phyloP scores from a whole-genome alignment of 2,888 invertebrate species.

The Macropis europaea region DNA sequence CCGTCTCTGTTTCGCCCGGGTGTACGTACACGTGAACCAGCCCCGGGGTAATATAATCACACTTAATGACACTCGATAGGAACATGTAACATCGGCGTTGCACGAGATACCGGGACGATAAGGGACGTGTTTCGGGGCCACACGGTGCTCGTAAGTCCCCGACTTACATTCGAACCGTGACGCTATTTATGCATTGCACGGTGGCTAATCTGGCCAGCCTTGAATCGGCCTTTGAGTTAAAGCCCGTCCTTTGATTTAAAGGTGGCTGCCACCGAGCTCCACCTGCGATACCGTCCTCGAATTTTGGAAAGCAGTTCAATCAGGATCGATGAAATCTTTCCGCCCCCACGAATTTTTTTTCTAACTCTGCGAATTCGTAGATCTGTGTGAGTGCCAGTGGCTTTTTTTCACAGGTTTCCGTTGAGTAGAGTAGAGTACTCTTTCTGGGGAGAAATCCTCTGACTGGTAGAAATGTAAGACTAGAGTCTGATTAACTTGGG shows the following conservation, averaged over 20 bases:
- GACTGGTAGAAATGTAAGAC: too few species aligned
- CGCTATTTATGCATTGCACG: constrained; percentile 50
- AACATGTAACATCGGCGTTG: constrained; percentile 71
- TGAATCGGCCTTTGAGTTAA: constrained; percentile 45
- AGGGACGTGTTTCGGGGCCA: constrained; percentile 60
- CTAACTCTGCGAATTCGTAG: too few species aligned
- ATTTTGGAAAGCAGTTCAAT: too few species aligned
- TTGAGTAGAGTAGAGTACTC: too few species aligned
- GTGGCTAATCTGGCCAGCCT: constrained; percentile 53
- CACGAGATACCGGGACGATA: constrained; percentile 70
- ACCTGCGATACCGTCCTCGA: too few species aligned
- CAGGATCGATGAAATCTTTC: too few species aligned
- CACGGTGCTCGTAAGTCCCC: constrained; percentile 56
- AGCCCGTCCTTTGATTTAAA: constrained; percentile 32
- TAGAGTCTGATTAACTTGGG: too few species aligned
- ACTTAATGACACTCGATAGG: constrained; percentile 75
- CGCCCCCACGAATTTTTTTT: too few species aligned
- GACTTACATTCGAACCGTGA: constrained; percentile 41
- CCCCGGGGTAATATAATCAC: constrained; percentile 75
- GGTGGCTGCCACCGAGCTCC: background rate
- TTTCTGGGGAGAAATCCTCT: too few species aligned
- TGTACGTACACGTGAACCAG: constrained; percentile 64
- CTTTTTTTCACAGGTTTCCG: too few species aligned
- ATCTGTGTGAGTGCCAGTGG: too few species aligned
- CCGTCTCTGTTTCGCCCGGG: too few species aligned